Percentiles rank a stretch among this genome's conserved stretches.
Conservation (phyloP, 2,113 vertebrate genomes). For the Antechinus flavipes region DNA sequence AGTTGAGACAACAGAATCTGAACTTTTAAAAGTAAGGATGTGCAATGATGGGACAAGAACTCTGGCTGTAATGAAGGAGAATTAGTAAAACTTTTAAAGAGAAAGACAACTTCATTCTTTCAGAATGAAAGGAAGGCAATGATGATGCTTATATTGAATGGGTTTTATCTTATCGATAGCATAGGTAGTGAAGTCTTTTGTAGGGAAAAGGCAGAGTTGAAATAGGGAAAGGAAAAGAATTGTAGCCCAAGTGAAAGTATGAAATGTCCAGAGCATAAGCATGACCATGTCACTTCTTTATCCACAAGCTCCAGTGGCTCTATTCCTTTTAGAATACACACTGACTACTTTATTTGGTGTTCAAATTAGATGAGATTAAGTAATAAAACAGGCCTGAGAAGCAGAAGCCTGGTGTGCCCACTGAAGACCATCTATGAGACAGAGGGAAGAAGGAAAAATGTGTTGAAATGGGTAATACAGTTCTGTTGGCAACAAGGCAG, state of each 20-base stretch:
- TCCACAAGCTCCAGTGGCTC: not conserved
- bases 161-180: not conserved
- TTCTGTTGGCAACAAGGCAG: too few relatives aligned
- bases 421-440: too few relatives aligned
- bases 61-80: not conserved
- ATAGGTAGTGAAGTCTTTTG: not conserved
- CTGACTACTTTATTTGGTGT: too few relatives aligned
- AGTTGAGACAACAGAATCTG: not conserved
- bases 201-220: conserved; percentile 1
- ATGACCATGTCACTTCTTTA: not conserved
- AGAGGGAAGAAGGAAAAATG: too few relatives aligned
- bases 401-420: too few relatives aligned
- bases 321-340: too few relatives aligned
- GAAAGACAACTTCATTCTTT: too few relatives aligned
- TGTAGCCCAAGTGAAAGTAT: not conserved
- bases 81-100: not conserved
- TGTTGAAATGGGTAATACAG: too few relatives aligned
- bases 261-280: not conserved
- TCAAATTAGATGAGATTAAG: too few relatives aligned
- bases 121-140: not conserved
- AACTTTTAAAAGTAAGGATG: not conserved
- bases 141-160: not conserved
- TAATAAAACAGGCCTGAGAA: too few relatives aligned
- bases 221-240: not conserved
- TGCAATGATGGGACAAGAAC: not conserved